Base-by-base conservation (phyloP, 2,797 vertebrate species). In the Thalassophryne amazonica region DNA sequence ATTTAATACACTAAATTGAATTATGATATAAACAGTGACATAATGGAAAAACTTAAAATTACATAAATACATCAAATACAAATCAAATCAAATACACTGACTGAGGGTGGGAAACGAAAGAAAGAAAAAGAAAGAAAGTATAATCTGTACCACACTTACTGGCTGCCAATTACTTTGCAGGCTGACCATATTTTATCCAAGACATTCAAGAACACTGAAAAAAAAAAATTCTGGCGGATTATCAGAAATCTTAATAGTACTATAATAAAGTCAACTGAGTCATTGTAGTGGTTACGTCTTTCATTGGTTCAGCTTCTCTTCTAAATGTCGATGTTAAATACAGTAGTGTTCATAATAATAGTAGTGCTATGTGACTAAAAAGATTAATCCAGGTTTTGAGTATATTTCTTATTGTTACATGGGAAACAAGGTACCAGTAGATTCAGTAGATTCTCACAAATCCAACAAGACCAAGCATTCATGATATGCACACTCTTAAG, bases 281-380 rank as follows among this genome's bases (percentile, higher is more conserved):
- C 35, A 40, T 36, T 22, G 16, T 35, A 49, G 50, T 50, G 64
- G 43, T 56, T 57, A 32, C 22, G 27, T 23, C 22, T 59, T 78
- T 76, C 71, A 72, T 79, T 40, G 29, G 53, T 52, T 58, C 62
- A 49, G 52, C 14, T 54, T 57, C 25, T 46, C 45, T 69, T 43
- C 66, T 53, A 66, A n/a, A n/a, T n/a, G n/a, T n/a, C n/a, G n/a
- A n/a, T n/a, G n/a, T n/a, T n/a, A n/a, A n/a, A n/a, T n/a, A n/a
- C n/a, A n/a, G n/a, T n/a, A n/a, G n/a, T n/a, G n/a, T n/a, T n/a
- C n/a, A n/a, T n/a, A n/a, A n/a, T n/a, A n/a, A n/a, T n/a, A n/a
- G n/a, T n/a, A n/a, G n/a, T n/a, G n/a, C n/a, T n/a, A n/a, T n/a
- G n/a, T n/a, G n/a, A n/a, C n/a, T n/a, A n/a, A n/a, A n/a, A n/a